Evolutionary conservation across 2,797 vertebrate species (phyloP).

Genomic region (Orientallactaga sibirica): DNA sequence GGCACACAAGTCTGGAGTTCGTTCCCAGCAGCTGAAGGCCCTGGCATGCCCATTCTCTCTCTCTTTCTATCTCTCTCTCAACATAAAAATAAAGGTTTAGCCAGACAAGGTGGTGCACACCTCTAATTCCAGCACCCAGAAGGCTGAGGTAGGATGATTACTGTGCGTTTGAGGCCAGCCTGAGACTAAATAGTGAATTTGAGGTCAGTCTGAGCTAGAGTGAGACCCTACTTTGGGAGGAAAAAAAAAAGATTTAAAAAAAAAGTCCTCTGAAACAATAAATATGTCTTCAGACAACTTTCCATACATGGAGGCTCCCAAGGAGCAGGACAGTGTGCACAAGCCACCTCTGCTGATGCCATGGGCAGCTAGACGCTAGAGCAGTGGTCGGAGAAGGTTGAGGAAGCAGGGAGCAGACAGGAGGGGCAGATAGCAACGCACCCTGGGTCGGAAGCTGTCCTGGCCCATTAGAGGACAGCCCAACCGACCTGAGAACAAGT

Average conservation of each 20-base stretch:
- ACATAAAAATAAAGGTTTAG: no score
- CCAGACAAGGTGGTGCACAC: no score
- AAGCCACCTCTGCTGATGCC: neutral
- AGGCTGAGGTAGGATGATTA: no score
- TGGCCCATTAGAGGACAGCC: neutral
- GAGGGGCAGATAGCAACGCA: neutral
- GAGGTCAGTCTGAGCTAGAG: no score
- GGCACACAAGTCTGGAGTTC: no score
- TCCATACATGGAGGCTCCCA: neutral
- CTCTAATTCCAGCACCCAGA: no score
- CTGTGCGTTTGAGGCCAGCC: no score
- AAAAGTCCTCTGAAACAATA: slow-evolving; percentile 29
- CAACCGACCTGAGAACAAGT: neutral
- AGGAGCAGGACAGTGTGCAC: neutral
- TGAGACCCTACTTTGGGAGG: no score
- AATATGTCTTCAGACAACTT: neutral
- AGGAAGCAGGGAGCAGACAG: neutral
- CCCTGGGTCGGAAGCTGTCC: neutral
- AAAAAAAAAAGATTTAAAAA: neutral
- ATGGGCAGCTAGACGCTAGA: neutral
- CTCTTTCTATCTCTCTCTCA: no score
- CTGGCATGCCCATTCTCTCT: no score
- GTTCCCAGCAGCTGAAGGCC: no score
- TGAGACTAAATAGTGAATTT: no score
- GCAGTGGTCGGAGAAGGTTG: neutral